Conservation (phyloP, 1,140 invertebrate genomes). For the Drosophila sturtevanti region DNA sequence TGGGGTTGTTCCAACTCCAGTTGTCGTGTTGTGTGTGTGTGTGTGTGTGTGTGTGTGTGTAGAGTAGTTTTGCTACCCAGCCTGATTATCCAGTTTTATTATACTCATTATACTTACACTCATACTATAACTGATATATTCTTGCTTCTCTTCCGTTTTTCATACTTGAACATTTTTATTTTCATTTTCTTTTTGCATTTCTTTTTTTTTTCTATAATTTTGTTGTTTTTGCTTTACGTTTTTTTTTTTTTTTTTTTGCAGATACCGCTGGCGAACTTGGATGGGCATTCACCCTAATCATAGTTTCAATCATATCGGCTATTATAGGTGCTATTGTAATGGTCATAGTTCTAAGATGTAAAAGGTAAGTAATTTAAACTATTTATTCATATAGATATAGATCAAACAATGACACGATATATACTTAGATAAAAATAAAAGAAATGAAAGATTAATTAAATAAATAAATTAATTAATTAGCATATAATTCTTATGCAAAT, state of each 20-base stretch:
- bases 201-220: no score
- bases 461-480: no score
- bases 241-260: constrained; percentile 69
- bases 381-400: no score
- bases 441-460: no score
- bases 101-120: constrained; percentile 51
- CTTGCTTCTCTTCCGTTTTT: not conserved
- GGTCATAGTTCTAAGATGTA: constrained; percentile 84
- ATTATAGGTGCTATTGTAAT: constrained; percentile 84
- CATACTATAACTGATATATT: constrained; percentile 32
- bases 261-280: constrained; percentile 83
- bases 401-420: no score
- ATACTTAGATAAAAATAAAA: no score
- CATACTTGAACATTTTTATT: no score
- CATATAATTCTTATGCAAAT: no score
- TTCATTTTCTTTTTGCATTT: no score
- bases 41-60: no score
- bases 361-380: constrained; percentile 79
- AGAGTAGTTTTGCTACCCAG: not conserved
- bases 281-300: constrained; percentile 84
- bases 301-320: constrained; percentile 84
- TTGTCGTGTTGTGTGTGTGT: not conserved
- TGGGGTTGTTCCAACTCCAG: not conserved
- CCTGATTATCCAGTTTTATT: constrained; percentile 31
- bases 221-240: no score